Evolutionary conservation across 1,140 invertebrate species (phyloP), one percentile per base, ranked within the genome.

Genomic region (Plutomurus gul): DNA sequence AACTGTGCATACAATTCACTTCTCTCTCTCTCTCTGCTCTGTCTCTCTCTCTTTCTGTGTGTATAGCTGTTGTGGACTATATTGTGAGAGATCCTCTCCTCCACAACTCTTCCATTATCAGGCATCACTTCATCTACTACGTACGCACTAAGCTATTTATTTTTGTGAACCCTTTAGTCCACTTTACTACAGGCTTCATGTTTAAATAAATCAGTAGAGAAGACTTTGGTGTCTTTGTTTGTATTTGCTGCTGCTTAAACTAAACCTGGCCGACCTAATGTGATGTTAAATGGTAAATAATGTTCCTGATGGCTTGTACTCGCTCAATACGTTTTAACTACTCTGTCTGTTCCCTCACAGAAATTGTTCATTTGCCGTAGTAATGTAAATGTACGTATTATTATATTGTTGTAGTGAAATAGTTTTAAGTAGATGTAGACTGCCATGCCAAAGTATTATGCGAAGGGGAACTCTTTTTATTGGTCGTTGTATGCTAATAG

Each of bases 401-500:
- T n/a, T n/a, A n/a, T n/a, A n/a, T n/a, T n/a, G n/a, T n/a, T n/a
- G n/a, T n/a, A n/a, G n/a, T n/a, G n/a, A n/a, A n/a, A n/a, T n/a
- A n/a, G n/a, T n/a, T n/a, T n/a, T n/a, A n/a, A n/a, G n/a, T n/a
- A n/a, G n/a, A n/a, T n/a, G n/a, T n/a, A 5, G 16, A 4, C 47
- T 33, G 56, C 27, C 27, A n/a, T 36, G 18, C 30, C 18, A 16
- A 25, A 22, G 27, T 65, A 65, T 65, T 65, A 27, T 25, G 30
- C 18, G 56, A 65, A 27, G 56, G 56, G 56, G 27, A 65, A 65
- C 56, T 65, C 56, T 65, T 65, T 65, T 65, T 65, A 65, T 65
- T 65, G 56, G 56, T 65, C 56, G 56, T 65, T 65, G 56, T 65
- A 65, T 65, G 56, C 56, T 65, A 65, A 65, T 65, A 30, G 56